Base-by-base conservation (phyloP, 2,797 vertebrate species). In the Glyptemys insculpta region DNA sequence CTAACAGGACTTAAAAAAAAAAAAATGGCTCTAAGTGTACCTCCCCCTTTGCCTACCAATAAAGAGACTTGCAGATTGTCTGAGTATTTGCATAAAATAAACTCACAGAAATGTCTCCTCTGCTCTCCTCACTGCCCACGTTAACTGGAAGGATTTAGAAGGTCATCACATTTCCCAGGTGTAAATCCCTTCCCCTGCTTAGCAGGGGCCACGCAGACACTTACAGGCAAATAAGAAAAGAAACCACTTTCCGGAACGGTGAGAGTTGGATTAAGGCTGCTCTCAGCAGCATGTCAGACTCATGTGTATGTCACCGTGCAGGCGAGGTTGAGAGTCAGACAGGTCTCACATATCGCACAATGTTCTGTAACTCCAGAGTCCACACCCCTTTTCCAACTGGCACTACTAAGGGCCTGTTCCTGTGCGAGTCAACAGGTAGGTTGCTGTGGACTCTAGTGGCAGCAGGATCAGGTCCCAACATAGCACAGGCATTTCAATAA, bases 401-500 rank as follows among this genome's bases (percentile, higher is more conserved):
- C 16, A 0, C 0, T 12, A 15, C 11, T 37, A 12, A 27, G 68
- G 37, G 68, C 37, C 37, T 44, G 68, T 15, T 74, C 68, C 68
- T 44, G 68, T 81, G 29, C n/a, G 2, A 9, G 3, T 8, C 49
- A 6, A 19, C 11, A 12, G 74, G 34, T 18, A 31, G 3, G 16
- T 2, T 29, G 44, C 31, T 12, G 2, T 44, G 44, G 25, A 4
- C 76, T 25, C 37, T 47, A 37, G n/a, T 8, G 57, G 53, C 15
- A 15, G 6, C 21, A 53, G 54, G 29, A 16, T 52, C 27, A 53
- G 62, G 34, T 37, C 53, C 68, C 1, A 2, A 7, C 80, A 18
- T 0, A 3, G 31, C 31, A 27, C 6, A 3, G 3, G 65, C 37
- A 18, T 0, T 2, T 2, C 57, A 54, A 34, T 16, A 21, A 25